Evolutionary conservation across 2,113 vertebrate species (phyloP).

Genomic region (Ictidomys tridecemlineatus): DNA sequence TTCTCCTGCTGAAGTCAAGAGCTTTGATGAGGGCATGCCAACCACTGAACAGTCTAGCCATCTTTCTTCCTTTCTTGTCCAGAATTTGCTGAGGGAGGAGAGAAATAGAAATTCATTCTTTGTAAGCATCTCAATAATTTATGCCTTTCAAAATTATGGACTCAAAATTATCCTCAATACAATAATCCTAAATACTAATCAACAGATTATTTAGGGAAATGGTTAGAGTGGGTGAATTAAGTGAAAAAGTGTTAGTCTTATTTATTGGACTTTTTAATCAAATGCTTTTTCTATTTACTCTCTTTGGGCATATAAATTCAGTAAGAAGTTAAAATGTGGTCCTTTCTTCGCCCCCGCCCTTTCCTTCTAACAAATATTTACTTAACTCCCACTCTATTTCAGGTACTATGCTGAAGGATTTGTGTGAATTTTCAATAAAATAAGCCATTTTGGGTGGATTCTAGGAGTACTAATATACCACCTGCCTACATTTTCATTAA

Average conservation of each 20-base stretch:
- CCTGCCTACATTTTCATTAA: not conserved
- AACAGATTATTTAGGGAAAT: not conserved
- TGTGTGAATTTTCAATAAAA: conserved; percentile 9
- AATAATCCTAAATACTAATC: not conserved
- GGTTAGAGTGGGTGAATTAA: not conserved
- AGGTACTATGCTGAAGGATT: not conserved
- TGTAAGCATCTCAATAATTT: not conserved
- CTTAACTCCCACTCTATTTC: not conserved
- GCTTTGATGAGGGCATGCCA: not conserved
- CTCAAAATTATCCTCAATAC: conserved; percentile 26
- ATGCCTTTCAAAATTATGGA: not conserved
- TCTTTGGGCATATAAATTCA: not conserved
- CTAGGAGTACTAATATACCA: not conserved
- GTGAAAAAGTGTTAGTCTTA: not conserved
- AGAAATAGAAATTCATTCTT: not conserved
- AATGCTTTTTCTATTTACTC: not conserved
- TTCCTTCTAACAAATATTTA: conserved; percentile 23
- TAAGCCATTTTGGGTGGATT: not conserved
- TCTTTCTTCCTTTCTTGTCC: not conserved
- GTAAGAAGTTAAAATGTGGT: not conserved
- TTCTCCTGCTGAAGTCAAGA: conserved; percentile 28
- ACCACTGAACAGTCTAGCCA: not conserved
- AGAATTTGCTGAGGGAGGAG: not conserved
- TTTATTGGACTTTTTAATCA: not conserved
- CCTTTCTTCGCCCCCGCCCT: not conserved